A percentile compares a stretch with the other conserved stretches of the same genome.
These are phyloP conservation scores for Capromys pilorides DNA, from an alignment of 2,797 vertebrate species.

Conservation along the genomic window DNA sequence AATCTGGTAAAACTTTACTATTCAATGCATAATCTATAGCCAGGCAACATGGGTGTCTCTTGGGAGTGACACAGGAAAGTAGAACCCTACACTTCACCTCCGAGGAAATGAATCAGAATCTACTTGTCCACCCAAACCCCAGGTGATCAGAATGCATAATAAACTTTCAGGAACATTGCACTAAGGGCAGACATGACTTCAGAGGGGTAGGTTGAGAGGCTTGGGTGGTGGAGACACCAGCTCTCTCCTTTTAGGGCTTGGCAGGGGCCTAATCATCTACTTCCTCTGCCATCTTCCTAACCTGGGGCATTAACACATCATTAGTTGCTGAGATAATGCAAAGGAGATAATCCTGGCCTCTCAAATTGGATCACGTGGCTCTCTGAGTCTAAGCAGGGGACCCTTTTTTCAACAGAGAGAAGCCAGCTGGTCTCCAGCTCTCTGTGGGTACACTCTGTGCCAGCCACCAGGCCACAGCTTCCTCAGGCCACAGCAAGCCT, in stretches of 20 bases:
- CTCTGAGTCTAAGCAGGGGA: not conserved
- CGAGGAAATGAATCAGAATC: not conserved
- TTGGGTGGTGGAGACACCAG: not conserved
- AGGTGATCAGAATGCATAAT: not conserved
- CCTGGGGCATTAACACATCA: not conserved
- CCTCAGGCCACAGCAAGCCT: conserved; percentile 19
- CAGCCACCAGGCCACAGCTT: not conserved
- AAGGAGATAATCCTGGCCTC: conserved; percentile 16
- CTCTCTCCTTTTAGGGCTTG: not conserved
- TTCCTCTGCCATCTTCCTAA: not conserved
- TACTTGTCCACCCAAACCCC: not conserved
- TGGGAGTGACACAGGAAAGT: not conserved
- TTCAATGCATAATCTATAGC: not conserved
- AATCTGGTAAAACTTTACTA: not conserved
- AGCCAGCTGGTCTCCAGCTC: conserved; percentile 26
- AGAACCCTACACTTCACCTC: not conserved
- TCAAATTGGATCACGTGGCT: not conserved
- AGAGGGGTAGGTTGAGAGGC: not conserved
- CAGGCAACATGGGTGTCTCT: not conserved
- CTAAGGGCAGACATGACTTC: not conserved
- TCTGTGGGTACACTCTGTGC: not conserved
- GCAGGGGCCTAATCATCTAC: not conserved
- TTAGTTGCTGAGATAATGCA: conserved; percentile 33
- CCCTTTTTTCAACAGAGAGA: not conserved
- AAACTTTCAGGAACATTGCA: too few species aligned